These are phyloP conservation scores for Pterocles gutturalis DNA, from an alignment of 2,113 vertebrate genomes.

Conservation along the genomic window DNA sequence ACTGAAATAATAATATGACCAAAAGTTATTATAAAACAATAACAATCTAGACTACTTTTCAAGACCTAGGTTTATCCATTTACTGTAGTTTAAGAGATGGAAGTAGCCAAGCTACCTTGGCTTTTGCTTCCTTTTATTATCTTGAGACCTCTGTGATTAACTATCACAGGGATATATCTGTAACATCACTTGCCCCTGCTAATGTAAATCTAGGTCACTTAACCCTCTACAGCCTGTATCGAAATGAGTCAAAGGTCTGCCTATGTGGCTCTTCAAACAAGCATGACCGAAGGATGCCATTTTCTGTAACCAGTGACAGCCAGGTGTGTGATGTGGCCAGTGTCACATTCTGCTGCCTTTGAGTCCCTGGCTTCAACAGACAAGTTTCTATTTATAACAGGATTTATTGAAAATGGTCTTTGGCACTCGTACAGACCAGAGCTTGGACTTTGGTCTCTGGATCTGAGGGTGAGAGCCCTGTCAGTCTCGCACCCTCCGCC, in stretches of 20 bases:
- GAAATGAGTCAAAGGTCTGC: background rate
- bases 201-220: background rate
- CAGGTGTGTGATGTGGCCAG: background rate
- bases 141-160: background rate
- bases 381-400: background rate
- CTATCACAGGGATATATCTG: background rate
- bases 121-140: background rate
- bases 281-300: rapidly evolving
- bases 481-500: background rate
- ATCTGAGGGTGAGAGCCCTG: background rate
- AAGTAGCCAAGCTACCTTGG: background rate
- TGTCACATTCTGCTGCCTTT: background rate
- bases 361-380: background rate
- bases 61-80: background rate
- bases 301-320: background rate
- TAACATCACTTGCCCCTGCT: background rate
- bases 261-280: background rate
- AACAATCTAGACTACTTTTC: background rate
- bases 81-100: background rate
- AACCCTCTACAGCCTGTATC: background rate
- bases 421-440: background rate
- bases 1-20: background rate
- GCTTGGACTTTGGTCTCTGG: background rate
- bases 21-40: background rate
- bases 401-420: background rate